phyloP scores from a whole-genome alignment of 1,140 invertebrate genomes.

The Drosophila melanica region DNA sequence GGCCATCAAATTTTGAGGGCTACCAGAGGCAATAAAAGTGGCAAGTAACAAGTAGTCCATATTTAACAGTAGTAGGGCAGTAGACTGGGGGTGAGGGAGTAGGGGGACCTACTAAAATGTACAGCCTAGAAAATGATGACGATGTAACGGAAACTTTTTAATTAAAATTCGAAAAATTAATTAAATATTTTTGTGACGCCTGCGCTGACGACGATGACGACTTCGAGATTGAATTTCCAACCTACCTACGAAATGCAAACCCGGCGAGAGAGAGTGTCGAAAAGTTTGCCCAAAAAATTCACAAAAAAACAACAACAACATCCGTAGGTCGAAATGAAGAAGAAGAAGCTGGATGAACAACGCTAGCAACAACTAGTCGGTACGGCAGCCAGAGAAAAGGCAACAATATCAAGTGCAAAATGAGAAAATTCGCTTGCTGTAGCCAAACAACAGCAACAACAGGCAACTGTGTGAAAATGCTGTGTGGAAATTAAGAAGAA shows the following conservation, averaged over 20 bases:
- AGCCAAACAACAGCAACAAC: conserved; percentile 30
- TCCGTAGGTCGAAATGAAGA: conserved; percentile 28
- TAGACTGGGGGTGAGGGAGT: too few species aligned
- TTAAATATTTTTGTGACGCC: conserved; percentile 81
- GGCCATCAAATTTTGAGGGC: conserved; percentile 57
- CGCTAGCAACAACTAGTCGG: conserved; percentile 23
- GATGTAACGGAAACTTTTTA: conserved; percentile 79
- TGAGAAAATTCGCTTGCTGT: conserved; percentile 80
- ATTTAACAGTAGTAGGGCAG: background rate
- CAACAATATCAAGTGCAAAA: conserved; percentile 80
- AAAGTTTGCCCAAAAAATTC: conserved; percentile 61
- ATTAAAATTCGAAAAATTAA: conserved; percentile 83
- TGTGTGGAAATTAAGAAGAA: background rate
- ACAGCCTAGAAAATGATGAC: conserved; percentile 52
- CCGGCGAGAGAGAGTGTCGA: conserved; percentile 51
- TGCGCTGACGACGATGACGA: conserved; percentile 62
- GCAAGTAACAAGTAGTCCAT: conserved; percentile 49
- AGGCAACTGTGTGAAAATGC: conserved; percentile 38
- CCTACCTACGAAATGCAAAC: conserved; percentile 78
- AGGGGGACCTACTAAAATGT: conserved; percentile 12
- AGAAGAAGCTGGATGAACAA: conserved; percentile 49
- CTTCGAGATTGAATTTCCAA: conserved; percentile 81
- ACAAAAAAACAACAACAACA: conserved; percentile 26
- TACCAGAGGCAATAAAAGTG: conserved; percentile 69
- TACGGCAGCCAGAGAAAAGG: conserved; percentile 28